Evolutionary conservation across 2,797 vertebrate species (phyloP).

Genomic region (Nyctibius grandis): DNA sequence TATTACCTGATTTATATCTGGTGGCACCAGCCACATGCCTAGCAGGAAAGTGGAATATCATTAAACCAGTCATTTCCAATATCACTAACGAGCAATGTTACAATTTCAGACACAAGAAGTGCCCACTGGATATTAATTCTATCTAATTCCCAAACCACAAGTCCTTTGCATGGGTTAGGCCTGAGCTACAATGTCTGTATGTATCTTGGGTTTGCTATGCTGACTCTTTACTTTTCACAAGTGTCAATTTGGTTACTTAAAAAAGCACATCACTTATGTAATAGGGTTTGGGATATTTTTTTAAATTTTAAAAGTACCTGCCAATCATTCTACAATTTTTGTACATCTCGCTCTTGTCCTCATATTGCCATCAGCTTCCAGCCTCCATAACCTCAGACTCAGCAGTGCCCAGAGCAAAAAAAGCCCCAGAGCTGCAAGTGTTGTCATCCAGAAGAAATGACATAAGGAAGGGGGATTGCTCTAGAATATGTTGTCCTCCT

Average conservation of each 20-base stretch:
- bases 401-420: constrained; percentile 70
- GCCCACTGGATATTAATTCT: background rate
- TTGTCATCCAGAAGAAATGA: constrained; percentile 64
- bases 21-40: background rate
- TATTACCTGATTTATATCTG: background rate
- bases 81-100: background rate
- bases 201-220: background rate
- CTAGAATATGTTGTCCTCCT: constrained; percentile 79
- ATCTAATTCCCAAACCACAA: background rate
- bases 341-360: constrained; percentile 2
- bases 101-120: background rate
- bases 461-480: constrained; percentile 69
- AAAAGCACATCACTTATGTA: background rate
- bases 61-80: background rate
- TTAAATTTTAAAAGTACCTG: background rate
- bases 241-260: background rate
- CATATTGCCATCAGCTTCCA: constrained; percentile 66
- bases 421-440: constrained; percentile 52
- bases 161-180: background rate
- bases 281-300: background rate
- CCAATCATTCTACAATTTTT: background rate
- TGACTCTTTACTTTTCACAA: background rate
- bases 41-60: background rate
- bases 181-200: background rate
- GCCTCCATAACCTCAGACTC: constrained; percentile 70